Evolutionary conservation across 2,888 invertebrate species (phyloP), one percentile per base, ranked within the genome.

Genomic region (Cetonia aurata): DNA sequence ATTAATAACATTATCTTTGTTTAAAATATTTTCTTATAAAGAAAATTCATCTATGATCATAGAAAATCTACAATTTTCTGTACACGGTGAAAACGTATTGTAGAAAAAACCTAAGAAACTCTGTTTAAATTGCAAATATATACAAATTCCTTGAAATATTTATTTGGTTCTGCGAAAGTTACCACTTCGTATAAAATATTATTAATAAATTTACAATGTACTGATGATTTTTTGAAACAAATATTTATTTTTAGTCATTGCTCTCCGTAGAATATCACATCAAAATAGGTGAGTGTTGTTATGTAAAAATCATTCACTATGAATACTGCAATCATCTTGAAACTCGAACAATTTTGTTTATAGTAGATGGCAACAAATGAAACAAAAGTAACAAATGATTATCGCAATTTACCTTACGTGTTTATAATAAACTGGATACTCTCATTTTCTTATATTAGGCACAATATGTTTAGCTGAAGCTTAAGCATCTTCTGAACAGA

Each of bases 11-110:
- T 80, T 73, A 65, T 65, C 72, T 75, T 75, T 70, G 76, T 80
- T 80, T 80, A 69, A 81, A 81, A 81, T 79, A 80, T 82, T 83
- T 83, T 83, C 83, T 83, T 83, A 83, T 83, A 81, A 83, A 83
- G 83, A 83, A 79, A 81, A 79, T 79, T 76, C 78, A 74, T 78
- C 79, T 73, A 70, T 73, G 71, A 77, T 79, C 79, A 81, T 83
- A 82, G 80, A 83, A 83, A 83, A 83, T 81, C 80, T 81, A 81
- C 80, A 79, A 78, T 80, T 77, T 77, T 71, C 65, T 65, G 62
- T 71, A 68, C 68, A 68, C 52, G 71, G 56, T 71, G 69, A 71
- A 69, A 71, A 71, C 65, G 56, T 52, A 53, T 62, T 60, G 75
- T 73, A 69, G 71, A 74, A 74, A 72, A 67, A 73, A 72, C 62